A percentile compares a stretch with the other conserved stretches of the same genome.
Evolutionary conservation across 2,113 vertebrate genomes (phyloP).

Genomic region (Gopherus evgoodei): DNA sequence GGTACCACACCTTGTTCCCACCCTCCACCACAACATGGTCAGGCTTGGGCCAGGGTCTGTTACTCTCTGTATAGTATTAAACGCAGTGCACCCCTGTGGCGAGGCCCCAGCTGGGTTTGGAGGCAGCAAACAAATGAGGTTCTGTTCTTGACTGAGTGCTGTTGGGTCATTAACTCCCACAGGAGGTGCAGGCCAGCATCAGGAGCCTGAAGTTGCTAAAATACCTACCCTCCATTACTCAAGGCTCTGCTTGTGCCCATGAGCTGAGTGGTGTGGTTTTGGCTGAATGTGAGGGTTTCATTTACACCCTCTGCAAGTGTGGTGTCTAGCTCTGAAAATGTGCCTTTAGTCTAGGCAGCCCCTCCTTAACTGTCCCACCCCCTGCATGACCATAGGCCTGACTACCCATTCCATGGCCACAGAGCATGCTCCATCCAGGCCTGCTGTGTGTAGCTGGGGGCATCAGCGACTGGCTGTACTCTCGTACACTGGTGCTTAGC

Average conservation of each 20-base stretch:
- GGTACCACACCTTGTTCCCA: background rate
- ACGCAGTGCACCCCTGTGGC: background rate
- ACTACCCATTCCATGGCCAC: background rate
- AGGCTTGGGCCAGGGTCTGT: background rate
- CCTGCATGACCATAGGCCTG: background rate
- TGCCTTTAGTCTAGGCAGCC: background rate
- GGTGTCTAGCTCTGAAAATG: background rate
- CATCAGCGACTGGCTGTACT: background rate
- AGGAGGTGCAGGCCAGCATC: background rate
- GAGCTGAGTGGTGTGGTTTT: background rate
- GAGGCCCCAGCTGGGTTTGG: background rate
- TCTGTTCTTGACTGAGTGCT: background rate
- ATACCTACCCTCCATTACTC: accelerated
- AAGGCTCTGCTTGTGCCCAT: background rate
- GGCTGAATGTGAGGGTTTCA: background rate
- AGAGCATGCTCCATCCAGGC: background rate
- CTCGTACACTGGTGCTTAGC: background rate
- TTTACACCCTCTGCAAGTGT: background rate
- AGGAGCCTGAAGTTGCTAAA: background rate
- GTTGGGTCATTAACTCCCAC: background rate
- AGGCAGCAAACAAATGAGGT: background rate
- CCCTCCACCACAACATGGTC: background rate
- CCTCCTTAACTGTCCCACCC: too few species aligned
- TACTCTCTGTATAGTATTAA: background rate
- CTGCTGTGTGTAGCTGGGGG: background rate